Percentiles rank a stretch among this genome's conserved stretches.
Conservation (phyloP, 1,140 invertebrate genomes). For the Tetranychus cinnabarinus region DNA sequence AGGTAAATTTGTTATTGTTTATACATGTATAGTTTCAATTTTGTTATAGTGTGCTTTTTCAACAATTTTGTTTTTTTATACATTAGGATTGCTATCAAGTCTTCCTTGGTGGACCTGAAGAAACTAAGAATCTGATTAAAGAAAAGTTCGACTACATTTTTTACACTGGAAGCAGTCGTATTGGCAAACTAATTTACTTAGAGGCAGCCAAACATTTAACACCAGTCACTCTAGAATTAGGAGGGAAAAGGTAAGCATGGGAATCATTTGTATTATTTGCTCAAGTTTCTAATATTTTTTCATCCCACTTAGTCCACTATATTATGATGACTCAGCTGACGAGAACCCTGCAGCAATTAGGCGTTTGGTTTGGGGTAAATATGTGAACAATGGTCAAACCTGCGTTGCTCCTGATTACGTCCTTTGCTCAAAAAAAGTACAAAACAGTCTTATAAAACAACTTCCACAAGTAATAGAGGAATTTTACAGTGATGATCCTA, state of each 20-base stretch:
- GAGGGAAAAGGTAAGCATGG: conserved; percentile 34
- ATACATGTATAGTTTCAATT: neutral
- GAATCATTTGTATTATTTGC: neutral
- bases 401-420: conserved; percentile 96
- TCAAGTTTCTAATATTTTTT: neutral
- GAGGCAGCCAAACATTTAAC: conserved; percentile 77
- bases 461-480: conserved; percentile 34
- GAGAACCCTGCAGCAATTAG: conserved; percentile 37
- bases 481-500: conserved; percentile 60
- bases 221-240: conserved; percentile 81
- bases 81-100: conserved; percentile 28
- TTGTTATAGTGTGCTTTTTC: neutral
- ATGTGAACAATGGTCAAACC: conserved; percentile 78
- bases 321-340: conserved; percentile 51
- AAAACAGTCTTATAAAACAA: conserved; percentile 28
- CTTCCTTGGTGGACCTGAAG: conserved; percentile 48
- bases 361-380: conserved; percentile 88
- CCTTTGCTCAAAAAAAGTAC: conserved; percentile 41
- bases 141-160: conserved; percentile 91
- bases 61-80: neutral
- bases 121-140: conserved; percentile 61
- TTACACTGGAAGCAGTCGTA: conserved; percentile 68
- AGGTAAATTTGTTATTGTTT: conserved; percentile 22
- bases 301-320: conserved; percentile 39
- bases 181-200: conserved; percentile 50